These are phyloP conservation scores for Synaphobranchus kaupii DNA, from an alignment of 2,797 vertebrate genomes.

Conservation along the genomic window DNA sequence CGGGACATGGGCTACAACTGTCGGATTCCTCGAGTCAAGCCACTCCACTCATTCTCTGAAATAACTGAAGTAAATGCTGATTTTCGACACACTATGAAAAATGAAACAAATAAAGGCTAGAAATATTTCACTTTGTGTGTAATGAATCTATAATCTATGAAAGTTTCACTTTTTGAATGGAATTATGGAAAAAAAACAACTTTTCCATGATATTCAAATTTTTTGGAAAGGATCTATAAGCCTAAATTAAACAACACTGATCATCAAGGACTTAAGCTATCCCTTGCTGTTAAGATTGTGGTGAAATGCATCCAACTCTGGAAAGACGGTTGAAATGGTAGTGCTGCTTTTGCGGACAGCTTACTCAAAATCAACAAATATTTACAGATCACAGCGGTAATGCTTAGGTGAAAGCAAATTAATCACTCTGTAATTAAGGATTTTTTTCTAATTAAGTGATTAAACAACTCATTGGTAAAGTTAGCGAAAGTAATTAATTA, in stretches of 20 bases:
- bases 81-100: too few species aligned
- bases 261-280: not conserved
- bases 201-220: too few species aligned
- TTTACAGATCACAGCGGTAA: not conserved
- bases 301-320: not conserved
- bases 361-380: not conserved
- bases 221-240: too few species aligned
- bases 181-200: too few species aligned
- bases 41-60: too few species aligned
- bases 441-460: not conserved
- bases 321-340: not conserved
- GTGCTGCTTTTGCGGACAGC: not conserved
- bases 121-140: too few species aligned
- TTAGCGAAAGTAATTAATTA: slow-evolving; percentile 7
- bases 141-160: too few species aligned
- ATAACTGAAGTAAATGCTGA: too few species aligned
- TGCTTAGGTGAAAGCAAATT: not conserved
- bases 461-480: not conserved
- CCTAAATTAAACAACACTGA: not conserved
- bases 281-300: not conserved
- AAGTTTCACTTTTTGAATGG: too few species aligned
- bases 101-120: too few species aligned
- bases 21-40: too few species aligned
- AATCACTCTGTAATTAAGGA: slow-evolving; percentile 13
- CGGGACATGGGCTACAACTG: too few species aligned